Base-by-base conservation (phyloP, 2,113 vertebrate species). In the Candoia aspera region DNA sequence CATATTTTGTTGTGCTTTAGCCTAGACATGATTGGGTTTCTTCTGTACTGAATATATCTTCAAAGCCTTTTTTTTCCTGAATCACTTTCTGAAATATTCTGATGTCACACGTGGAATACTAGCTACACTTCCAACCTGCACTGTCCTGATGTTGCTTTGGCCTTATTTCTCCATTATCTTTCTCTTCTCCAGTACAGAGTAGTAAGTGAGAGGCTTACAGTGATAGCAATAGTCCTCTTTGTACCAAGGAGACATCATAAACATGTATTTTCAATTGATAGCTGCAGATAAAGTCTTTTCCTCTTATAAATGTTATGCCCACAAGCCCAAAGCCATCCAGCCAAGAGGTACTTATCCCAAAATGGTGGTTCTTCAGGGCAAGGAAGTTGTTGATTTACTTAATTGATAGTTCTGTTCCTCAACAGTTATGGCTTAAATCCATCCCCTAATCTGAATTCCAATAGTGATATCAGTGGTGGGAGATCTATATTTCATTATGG, bases 1-100 rank as follows among this genome's bases (percentile, higher is more conserved):
- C 93, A n/a, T 95, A 4, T 87, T 85, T 68, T 3, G 33, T 92
- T 24, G 87, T 9, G 33, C 21, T 93, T 9, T 49, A 11, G 73
- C 37, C 2, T 13, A 58, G 59, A 54, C 0, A 12, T 79, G 23
- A 60, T 6, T n/a, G 60, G 6, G 90, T 57, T 33, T 91, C 42
- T 85, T 37, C 46, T 88, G 79, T 29, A 42, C 59, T 12, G 0
- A 55, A 54, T 94, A 49, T 58, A 53, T 11, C 24, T 13, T 79
- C 84, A 85, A 62, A 46, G 37, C 3, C 2, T 8, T 37, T 37
- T 37, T 1, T 0, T 9, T 15, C 37, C 46, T 13, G 24, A 59
- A 57, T 17, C 23, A 17, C n/a, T 37, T 90, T 33, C 29, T 55
- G 10, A 19, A 54, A n/a, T 79, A 21, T 19, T 54, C 26, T 23